Conservation (phyloP, 64 coral and sea anemone species). For the Porites australiensis region DNA sequence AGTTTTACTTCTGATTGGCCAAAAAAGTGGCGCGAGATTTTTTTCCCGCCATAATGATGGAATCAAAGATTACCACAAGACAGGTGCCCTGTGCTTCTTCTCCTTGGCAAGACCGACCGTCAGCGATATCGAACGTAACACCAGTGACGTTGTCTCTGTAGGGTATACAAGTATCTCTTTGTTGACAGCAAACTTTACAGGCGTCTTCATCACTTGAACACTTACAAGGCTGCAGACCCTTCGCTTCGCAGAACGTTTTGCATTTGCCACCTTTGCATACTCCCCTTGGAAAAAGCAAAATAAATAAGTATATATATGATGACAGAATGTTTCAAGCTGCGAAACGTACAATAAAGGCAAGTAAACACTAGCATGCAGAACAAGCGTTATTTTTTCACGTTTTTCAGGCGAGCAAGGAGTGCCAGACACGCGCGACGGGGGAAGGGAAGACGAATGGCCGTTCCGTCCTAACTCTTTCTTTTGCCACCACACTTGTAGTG, state of each 20-base stretch:
- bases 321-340: too few species aligned
- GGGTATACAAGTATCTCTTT: slow-evolving; percentile 29
- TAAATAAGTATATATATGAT: neutral
- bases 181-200: slow-evolving; percentile 90
- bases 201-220: slow-evolving; percentile 60
- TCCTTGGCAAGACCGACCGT: slow-evolving; percentile 64
- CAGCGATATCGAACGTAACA: neutral
- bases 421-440: too few species aligned
- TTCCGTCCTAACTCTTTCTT: too few species aligned
- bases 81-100: neutral
- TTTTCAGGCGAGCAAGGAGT: too few species aligned
- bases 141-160: slow-evolving; percentile 12
- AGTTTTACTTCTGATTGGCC: too few species aligned
- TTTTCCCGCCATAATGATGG: too few species aligned
- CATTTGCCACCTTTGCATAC: slow-evolving; percentile 79
- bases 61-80: neutral
- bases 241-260: slow-evolving; percentile 67
- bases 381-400: too few species aligned
- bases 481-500: too few species aligned
- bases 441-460: too few species aligned
- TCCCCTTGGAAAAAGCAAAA: slow-evolving; percentile 58
- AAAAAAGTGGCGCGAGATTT: too few species aligned
- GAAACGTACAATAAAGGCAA: too few species aligned
- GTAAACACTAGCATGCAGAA: too few species aligned
- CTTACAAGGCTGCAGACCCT: slow-evolving; percentile 69